Conservation (phyloP, 2,888 invertebrate species). For the Crioceris asparagi region DNA sequence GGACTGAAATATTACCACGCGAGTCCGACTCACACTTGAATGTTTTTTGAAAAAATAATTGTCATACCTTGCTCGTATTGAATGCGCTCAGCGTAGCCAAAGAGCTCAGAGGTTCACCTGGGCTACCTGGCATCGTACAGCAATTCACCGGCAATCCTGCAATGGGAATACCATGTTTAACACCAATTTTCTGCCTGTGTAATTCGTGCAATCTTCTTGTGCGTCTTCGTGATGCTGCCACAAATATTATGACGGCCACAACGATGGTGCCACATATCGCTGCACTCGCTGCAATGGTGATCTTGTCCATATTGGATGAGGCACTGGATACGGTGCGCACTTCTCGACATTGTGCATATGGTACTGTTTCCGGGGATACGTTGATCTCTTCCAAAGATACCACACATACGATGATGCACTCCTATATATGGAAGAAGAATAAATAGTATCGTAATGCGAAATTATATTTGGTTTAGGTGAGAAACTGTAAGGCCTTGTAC, state of each 20-base stretch:
- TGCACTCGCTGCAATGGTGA: constrained; percentile 86
- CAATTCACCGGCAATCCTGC: constrained; percentile 70
- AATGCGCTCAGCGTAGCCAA: constrained; percentile 76
- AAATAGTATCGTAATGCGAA: constrained; percentile 1
- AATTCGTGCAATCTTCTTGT: constrained; percentile 65
- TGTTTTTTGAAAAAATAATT: no score
- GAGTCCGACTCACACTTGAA: no score
- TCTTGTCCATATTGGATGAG: constrained; percentile 87
- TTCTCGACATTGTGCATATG: constrained; percentile 78
- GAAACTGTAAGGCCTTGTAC: no score
- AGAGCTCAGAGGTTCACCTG: constrained; percentile 69
- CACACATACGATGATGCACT: constrained; percentile 89
- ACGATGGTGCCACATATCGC: constrained; percentile 89
- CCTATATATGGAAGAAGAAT: constrained; percentile 47
- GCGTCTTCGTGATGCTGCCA: constrained; percentile 70
- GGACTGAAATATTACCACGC: no score
- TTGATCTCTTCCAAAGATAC: constrained; percentile 81
- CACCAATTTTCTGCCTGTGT: constrained; percentile 50
- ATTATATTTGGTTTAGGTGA: no score
- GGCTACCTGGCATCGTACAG: constrained; percentile 67
- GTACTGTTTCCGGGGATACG: constrained; percentile 78
- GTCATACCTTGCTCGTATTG: constrained; percentile 64
- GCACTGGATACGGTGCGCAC: constrained; percentile 75
- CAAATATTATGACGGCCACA: constrained; percentile 80
- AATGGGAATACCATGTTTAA: constrained; percentile 53